phyloP scores from a whole-genome alignment of 2,113 vertebrate species.

The Bufo bufo region DNA sequence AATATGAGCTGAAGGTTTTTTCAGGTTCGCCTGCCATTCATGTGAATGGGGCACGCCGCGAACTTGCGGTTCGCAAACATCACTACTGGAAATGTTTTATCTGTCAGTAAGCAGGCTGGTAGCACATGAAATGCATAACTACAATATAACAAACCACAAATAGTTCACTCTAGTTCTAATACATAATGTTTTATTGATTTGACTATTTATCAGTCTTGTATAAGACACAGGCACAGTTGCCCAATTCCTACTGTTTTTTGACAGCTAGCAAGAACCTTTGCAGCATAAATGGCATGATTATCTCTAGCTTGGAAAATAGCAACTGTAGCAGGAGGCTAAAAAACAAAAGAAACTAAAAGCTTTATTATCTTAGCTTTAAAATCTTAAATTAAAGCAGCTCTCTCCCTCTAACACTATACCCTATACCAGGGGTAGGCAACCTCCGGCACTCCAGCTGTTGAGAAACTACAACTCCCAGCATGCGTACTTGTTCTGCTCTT shows the following conservation, averaged over 20 bases:
- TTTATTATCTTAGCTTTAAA: background rate
- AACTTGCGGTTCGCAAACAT: too few species aligned
- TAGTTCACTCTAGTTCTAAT: background rate
- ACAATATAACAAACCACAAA: background rate
- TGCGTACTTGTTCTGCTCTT: too few species aligned
- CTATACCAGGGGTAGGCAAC: too few species aligned
- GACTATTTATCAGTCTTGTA: background rate
- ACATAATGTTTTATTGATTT: constrained; percentile 17
- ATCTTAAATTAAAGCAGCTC: background rate
- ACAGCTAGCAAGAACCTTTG: background rate
- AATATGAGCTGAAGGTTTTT: too few species aligned
- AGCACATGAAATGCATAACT: background rate
- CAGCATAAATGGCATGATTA: background rate
- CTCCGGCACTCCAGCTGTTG: too few species aligned
- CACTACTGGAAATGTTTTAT: background rate
- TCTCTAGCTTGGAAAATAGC: background rate
- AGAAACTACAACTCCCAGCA: too few species aligned
- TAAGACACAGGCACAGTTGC: background rate
- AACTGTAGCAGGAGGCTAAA: background rate
- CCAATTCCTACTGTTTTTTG: background rate
- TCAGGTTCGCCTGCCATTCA: too few species aligned
- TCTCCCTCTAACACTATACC: background rate
- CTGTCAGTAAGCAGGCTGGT: background rate
- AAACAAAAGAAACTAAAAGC: background rate
- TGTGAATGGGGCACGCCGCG: too few species aligned